These are phyloP conservation scores for Capricornis sumatraensis DNA, from an alignment of 2,113 vertebrate species.

Conservation along the genomic window DNA sequence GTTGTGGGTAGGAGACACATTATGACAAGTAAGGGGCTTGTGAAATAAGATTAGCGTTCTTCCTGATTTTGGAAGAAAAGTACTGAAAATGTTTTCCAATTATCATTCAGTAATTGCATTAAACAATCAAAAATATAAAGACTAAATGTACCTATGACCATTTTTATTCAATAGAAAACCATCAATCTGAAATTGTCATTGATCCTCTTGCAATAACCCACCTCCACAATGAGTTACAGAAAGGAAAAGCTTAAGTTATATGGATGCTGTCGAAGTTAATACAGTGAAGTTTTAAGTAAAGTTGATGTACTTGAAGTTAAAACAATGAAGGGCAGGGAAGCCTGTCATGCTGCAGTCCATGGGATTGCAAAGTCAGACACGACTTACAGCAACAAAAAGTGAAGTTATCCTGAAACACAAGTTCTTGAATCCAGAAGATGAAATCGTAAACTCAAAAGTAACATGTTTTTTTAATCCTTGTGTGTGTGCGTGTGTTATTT, in stretches of 20 bases:
- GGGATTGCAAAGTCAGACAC: neutral
- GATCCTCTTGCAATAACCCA: neutral
- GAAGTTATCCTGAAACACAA: neutral
- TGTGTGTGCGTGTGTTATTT: neutral
- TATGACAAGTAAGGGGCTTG: neutral
- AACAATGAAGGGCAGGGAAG: neutral
- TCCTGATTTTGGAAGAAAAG: neutral
- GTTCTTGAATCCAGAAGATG: neutral
- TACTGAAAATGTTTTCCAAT: neutral
- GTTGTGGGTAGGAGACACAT: neutral
- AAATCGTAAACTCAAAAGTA: neutral
- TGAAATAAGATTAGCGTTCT: neutral
- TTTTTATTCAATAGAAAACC: neutral
- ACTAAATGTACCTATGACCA: neutral
- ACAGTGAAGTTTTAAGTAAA: neutral
- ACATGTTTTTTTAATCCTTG: neutral
- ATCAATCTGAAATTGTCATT: neutral
- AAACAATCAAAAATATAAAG: neutral
- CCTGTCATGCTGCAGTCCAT: neutral
- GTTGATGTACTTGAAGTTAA: neutral
- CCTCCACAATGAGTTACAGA: neutral
- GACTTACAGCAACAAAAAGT: neutral
- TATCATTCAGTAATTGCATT: neutral
- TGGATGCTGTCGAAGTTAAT: neutral
- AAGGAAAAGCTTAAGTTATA: neutral